Base-by-base conservation (phyloP, 37 sponge, comb jelly and placozoan genomes). In the Hormiphora californensis region DNA sequence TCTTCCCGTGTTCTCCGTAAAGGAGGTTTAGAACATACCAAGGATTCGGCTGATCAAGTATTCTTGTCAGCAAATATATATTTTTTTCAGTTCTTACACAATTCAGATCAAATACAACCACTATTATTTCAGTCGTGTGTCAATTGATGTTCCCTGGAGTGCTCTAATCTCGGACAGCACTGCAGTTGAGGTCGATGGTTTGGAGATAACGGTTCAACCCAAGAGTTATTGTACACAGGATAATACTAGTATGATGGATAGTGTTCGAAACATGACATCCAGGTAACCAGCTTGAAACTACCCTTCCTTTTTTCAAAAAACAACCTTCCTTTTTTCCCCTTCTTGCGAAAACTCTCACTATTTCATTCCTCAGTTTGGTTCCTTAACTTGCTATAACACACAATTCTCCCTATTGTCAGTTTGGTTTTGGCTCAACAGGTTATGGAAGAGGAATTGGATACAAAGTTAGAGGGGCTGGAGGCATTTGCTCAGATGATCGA, bases 111-210 rank as follows among this genome's bases (percentile, higher is more conserved):
- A n/a, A n/a, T n/a, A n/a, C n/a, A n/a, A n/a, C n/a, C n/a, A n/a
- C n/a, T n/a, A n/a, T n/a, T n/a, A n/a, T 19, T 28, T 8, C 86
- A 85, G 62, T 2, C 85, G 85, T 9, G 91, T 96, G 31, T 88
- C 91, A 0, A 90, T 96, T 12, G 73, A 67, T 2, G 88, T 96
- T 8, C 97, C 97, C 3, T 96, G 97, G 97, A 86, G 63, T 55
- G 88, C 91, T 0, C 89, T 96, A 32, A 87, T 96, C 65, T 92
- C 88, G 23, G 90, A 91, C 69, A 96, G 87, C 90, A 92, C 92
- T 54, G 78, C 0, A 22, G 90, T 96, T 86, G 89, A 92, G 46
- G 88, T 96, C 34, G 85, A 90, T 5, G 97, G 93, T 2, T 89
- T 96, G 46, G 89, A 86, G 38, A 63, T 96, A 32, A 86, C 89